Percentiles rank a stretch among this genome's conserved stretches.
Evolutionary conservation across 2,888 invertebrate species (phyloP).

Genomic region (Stramonita haemastoma): DNA sequence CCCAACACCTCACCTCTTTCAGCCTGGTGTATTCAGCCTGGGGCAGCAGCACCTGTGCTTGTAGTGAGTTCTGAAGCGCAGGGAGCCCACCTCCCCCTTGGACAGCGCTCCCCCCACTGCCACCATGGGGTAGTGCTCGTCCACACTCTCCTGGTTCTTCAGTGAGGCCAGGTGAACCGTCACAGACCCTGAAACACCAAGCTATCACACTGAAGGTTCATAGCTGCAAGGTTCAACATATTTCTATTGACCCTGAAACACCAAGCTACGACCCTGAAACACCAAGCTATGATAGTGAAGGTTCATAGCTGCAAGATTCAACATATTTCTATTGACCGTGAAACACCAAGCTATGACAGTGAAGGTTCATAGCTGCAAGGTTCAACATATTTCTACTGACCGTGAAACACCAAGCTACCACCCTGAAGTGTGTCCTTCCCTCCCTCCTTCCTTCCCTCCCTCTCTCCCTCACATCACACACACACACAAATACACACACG

Average conservation of each 20-base stretch:
- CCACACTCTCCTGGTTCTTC: constrained; percentile 91
- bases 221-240: no score
- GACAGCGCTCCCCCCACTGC: constrained; percentile 86
- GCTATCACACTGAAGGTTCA: neutral
- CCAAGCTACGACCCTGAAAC: neutral
- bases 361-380: no score
- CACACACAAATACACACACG: no score
- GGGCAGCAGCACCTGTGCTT: constrained; percentile 97
- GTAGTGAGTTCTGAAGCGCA: constrained; percentile 89
- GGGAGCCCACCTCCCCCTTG: constrained; percentile 95
- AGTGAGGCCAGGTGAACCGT: constrained; percentile 84
- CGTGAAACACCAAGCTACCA: neutral
- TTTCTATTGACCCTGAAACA: no score
- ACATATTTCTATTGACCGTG: no score
- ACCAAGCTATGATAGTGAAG: neutral
- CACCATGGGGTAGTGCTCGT: constrained; percentile 92
- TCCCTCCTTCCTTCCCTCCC: no score
- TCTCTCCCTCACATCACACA: no score
- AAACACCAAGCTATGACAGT: neutral
- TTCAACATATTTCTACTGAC: no score
- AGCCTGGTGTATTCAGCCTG: constrained; percentile 96
- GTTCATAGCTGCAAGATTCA: no score
- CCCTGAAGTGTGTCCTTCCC: no score
- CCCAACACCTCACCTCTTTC: constrained; percentile 82
- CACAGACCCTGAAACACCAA: constrained; percentile 75